phyloP scores from a whole-genome alignment of 2,888 invertebrate genomes.

The Aspidapion aeneum region DNA sequence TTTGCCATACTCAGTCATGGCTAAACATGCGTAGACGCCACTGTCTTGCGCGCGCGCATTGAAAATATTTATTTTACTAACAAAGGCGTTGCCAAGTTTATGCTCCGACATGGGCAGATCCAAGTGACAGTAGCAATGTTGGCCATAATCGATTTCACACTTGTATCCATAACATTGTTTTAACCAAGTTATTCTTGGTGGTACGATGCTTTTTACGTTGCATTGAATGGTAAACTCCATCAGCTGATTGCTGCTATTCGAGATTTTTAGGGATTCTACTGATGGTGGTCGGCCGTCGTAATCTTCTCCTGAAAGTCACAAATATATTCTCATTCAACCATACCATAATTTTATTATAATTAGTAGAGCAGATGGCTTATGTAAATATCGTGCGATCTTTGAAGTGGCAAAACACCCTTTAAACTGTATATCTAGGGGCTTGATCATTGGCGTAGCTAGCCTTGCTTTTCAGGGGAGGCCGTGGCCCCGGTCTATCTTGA shows the following conservation, averaged over 20 bases:
- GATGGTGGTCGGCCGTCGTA: conserved; percentile 36
- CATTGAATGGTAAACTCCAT: conserved; percentile 42
- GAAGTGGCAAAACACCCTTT: too few relatives aligned
- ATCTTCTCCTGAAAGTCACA: conserved; percentile 31
- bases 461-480: too few relatives aligned
- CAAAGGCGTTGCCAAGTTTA: conserved; percentile 36
- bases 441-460: too few relatives aligned
- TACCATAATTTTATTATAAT: too few relatives aligned
- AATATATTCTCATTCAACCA: background rate
- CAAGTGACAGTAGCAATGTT: conserved; percentile 38
- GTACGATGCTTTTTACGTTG: conserved; percentile 40
- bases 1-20: conserved; percentile 39
- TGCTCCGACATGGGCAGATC: conserved; percentile 31
- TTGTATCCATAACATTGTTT: conserved; percentile 39
- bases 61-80: conserved; percentile 42
- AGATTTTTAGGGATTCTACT: conserved; percentile 37
- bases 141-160: conserved; percentile 38
- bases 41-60: conserved; percentile 39
- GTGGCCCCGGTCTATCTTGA: too few relatives aligned
- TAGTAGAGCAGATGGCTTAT: too few relatives aligned
- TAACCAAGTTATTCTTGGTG: conserved; percentile 43
- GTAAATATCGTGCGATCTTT: too few relatives aligned
- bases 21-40: conserved; percentile 43
- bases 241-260: conserved; percentile 33
- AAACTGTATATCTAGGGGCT: too few relatives aligned